Evolutionary conservation across 2,888 invertebrate species (phyloP).

Genomic region (Thera obeliscata): DNA sequence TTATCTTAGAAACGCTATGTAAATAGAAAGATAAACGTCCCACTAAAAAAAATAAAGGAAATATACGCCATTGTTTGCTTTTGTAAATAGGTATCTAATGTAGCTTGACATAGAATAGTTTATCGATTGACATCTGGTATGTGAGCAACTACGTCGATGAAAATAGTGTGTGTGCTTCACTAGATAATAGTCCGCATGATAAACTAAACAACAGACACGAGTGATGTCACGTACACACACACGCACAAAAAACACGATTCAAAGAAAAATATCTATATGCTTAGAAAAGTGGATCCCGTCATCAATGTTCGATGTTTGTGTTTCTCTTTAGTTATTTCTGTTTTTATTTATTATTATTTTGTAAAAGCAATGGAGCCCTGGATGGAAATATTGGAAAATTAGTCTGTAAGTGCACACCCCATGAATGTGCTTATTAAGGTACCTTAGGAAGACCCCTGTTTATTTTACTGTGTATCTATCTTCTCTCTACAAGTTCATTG

Average conservation of each 20-base stretch:
- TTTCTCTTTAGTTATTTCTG: slow-evolving; percentile 49
- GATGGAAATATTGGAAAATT: slow-evolving; percentile 66
- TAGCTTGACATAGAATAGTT: slow-evolving; percentile 54
- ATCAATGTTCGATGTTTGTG: slow-evolving; percentile 69
- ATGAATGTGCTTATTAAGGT: slow-evolving; percentile 83
- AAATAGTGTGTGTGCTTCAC: slow-evolving; percentile 71
- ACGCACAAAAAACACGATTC: slow-evolving; percentile 55
- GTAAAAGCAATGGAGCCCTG: slow-evolving; percentile 74
- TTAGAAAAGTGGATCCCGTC: slow-evolving; percentile 47
- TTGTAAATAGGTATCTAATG: slow-evolving; percentile 53
- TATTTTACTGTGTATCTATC: slow-evolving; percentile 67
- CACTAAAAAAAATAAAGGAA: slow-evolving; percentile 6
- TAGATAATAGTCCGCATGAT: slow-evolving; percentile 72
- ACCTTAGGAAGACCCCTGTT: slow-evolving; percentile 70
- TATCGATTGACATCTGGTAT: slow-evolving; percentile 73
- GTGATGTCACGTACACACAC: slow-evolving; percentile 60
- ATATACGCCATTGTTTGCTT: slow-evolving; percentile 53
- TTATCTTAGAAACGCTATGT: slow-evolving; percentile 33
- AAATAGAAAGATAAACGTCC: slow-evolving; percentile 19
- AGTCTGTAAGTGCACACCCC: slow-evolving; percentile 81
- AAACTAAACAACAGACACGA: slow-evolving; percentile 61
- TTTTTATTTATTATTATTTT: slow-evolving; percentile 52
- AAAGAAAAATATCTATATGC: slow-evolving; percentile 44
- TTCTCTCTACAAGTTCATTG: slow-evolving; percentile 68
- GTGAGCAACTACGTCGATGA: slow-evolving; percentile 77